Base-by-base conservation (phyloP, 1,140 invertebrate genomes). In the Bombus huntii region DNA sequence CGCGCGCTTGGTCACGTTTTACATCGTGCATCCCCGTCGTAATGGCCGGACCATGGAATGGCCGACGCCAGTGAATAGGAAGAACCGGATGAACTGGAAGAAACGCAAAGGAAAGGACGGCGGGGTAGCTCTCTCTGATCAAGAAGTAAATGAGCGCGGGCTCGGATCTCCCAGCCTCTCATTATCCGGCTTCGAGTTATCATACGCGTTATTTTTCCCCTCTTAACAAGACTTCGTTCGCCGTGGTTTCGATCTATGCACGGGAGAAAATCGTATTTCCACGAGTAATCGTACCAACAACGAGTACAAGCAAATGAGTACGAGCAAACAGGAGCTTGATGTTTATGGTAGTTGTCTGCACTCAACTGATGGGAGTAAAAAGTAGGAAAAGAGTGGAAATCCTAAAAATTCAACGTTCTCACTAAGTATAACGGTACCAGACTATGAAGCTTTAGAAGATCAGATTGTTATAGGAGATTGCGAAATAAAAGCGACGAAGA, bases 141-240 rank as follows among this genome's bases (percentile, higher is more conserved):
- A 74, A 81, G 80, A 71, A 68, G 47, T 77, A 88, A 85, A 86
- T 81, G 87, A 62, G 83, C 76, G 31, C 66, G 31, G 28, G 82
- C 68, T 82, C 70, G 70, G 83, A 79, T 76, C 59, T 80, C n/a
- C 73, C 72, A 39, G 81, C 31, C 78, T 66, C 85, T 88, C 83
- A 72, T 89, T 89, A 85, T 80, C 47, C 72, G 28, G 39, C 59
- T 37, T 31, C 47, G 83, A 83, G 87, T 84, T 84, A 73, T 83
- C 81, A 83, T 74, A 87, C 83, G 81, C 83, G 83, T 82, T 87
- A 86, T 79, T 85, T 85, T 42, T 77, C 77, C 66, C 42, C 65
- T 80, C 62, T 71, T 76, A 86, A 88, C 87, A 31, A 47, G 65
- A 66, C 81, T 70, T 66, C 47, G 65, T 81, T 86, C 75, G 28